A percentile compares a stretch with the other conserved stretches of the same genome.
Evolutionary conservation across 2,888 invertebrate genomes (phyloP).

Genomic region (Megamerina dolium): DNA sequence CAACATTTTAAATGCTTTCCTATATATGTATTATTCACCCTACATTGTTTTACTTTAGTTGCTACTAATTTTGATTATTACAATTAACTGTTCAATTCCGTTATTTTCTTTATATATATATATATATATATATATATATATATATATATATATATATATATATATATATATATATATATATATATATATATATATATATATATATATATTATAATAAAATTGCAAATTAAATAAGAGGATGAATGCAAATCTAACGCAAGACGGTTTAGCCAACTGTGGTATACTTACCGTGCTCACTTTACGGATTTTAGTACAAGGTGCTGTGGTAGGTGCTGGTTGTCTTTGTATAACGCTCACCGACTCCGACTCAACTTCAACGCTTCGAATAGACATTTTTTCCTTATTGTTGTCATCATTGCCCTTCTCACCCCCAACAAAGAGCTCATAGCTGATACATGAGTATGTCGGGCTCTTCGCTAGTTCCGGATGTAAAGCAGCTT

Average conservation of each 20-base stretch:
- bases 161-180: background rate
- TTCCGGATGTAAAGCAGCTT: constrained; percentile 54
- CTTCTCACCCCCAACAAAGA: constrained; percentile 83
- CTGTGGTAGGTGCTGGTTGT: constrained; percentile 52
- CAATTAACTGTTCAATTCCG: too few relatives aligned
- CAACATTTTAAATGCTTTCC: too few relatives aligned
- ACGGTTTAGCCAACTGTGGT: constrained; percentile 41
- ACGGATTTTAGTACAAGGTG: constrained; percentile 63
- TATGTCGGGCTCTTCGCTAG: constrained; percentile 87
- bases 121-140: too few relatives aligned
- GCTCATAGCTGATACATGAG: constrained; percentile 88
- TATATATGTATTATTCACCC: too few relatives aligned
- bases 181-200: constrained; percentile 5
- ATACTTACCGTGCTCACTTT: constrained; percentile 91
- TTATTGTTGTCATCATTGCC: constrained; percentile 86
- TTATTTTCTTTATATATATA: too few relatives aligned
- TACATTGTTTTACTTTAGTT: too few relatives aligned
- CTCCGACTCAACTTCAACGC: constrained; percentile 82
- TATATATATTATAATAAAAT: constrained; percentile 3
- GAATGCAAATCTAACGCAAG: constrained; percentile 24
- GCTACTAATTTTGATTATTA: too few relatives aligned
- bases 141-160: too few relatives aligned
- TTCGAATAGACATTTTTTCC: constrained; percentile 86
- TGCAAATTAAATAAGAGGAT: too few relatives aligned
- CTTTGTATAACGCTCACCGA: constrained; percentile 76